Evolutionary conservation across 2,888 invertebrate species (phyloP).

Genomic region (Temnothorax unifasciatus): DNA sequence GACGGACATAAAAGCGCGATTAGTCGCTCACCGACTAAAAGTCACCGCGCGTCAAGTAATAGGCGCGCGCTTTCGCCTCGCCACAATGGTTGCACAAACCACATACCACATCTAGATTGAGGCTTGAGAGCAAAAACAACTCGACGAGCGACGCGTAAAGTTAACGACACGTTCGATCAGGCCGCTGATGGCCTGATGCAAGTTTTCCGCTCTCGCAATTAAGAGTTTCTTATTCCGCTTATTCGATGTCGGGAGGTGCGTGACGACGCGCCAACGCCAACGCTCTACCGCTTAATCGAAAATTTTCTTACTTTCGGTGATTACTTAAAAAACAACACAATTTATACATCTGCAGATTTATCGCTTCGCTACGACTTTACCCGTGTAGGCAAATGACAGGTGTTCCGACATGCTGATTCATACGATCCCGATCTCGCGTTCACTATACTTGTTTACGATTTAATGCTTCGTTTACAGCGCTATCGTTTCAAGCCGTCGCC

Average conservation of each 20-base stretch:
- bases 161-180: conserved; percentile 15
- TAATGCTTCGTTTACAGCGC: not conserved
- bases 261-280: no score
- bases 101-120: not conserved
- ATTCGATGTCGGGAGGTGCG: not conserved
- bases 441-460: conserved; percentile 22
- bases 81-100: not conserved
- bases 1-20: not conserved
- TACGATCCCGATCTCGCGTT: conserved; percentile 27
- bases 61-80: conserved; percentile 9
- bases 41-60: not conserved
- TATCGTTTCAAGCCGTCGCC: not conserved
- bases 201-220: not conserved
- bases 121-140: conserved; percentile 18
- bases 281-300: no score
- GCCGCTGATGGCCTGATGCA: conserved; percentile 17
- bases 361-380: not conserved
- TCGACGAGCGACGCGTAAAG: not conserved
- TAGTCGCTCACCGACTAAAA: not conserved
- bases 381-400: conserved; percentile 15
- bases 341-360: not conserved
- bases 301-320: no score
- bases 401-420: conserved; percentile 14
- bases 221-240: conserved; percentile 9
- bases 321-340: not conserved